phyloP scores from a whole-genome alignment of 2,888 invertebrate genomes.

The Drosophila maculinotata region DNA sequence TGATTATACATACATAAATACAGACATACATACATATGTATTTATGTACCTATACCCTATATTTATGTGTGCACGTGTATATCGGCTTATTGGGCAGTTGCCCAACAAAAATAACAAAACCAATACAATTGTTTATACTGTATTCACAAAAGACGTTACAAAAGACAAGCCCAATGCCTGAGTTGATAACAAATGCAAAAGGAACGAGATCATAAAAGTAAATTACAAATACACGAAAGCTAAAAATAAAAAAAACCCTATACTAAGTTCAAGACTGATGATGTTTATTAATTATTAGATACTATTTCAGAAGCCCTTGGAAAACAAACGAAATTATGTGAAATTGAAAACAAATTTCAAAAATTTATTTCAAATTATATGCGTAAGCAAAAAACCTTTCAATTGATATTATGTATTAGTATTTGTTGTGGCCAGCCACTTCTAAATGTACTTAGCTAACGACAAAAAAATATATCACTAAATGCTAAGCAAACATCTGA shows the following conservation, averaged over 20 bases:
- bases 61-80: constrained; percentile 1
- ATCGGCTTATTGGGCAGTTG: constrained; percentile 19
- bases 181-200: constrained; percentile 21
- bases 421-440: constrained; percentile 46
- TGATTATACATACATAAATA: constrained; percentile 25
- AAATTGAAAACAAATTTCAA: constrained; percentile 48
- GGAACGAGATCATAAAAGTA: constrained; percentile 1
- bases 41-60: background rate
- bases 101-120: constrained; percentile 17
- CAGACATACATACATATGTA: constrained; percentile 1
- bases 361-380: constrained; percentile 54
- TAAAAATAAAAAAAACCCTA: constrained; percentile 53
- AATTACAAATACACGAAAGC: no score
- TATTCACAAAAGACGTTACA: constrained; percentile 60
- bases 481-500: constrained; percentile 64
- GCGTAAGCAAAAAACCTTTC: constrained; percentile 37
- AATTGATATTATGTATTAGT: constrained; percentile 58
- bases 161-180: constrained; percentile 30
- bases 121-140: constrained; percentile 30
- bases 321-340: constrained; percentile 28
- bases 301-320: constrained; percentile 45
- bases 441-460: constrained; percentile 39
- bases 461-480: constrained; percentile 59
- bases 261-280: constrained; percentile 84
- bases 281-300: constrained; percentile 80